Conservation (phyloP, 2,797 vertebrate genomes). For the Diglossa cyanea region DNA sequence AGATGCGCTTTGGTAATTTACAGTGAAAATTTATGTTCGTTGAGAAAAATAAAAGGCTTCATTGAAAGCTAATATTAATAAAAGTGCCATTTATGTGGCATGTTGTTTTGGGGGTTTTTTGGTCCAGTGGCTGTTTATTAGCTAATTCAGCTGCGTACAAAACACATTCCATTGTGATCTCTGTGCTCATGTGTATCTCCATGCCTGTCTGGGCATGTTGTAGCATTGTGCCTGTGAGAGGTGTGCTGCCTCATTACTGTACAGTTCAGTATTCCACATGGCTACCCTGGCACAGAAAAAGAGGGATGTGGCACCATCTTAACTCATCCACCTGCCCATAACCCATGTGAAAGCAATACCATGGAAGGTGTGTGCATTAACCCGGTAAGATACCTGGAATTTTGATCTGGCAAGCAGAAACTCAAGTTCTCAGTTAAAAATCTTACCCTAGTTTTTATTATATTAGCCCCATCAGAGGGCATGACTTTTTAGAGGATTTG, state of each 20-base stretch:
- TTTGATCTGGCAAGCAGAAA: background rate
- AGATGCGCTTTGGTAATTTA: background rate
- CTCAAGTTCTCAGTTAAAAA: background rate
- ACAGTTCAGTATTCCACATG: background rate
- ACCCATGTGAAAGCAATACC: background rate
- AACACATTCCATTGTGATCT: background rate
- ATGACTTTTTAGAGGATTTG: background rate
- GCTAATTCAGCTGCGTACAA: background rate
- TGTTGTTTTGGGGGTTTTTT: background rate
- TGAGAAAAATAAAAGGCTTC: conserved; percentile 9
- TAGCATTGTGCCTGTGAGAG: background rate
- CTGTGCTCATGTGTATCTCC: background rate
- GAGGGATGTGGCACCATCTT: background rate
- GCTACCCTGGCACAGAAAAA: background rate
- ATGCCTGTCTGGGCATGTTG: background rate
- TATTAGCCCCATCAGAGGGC: background rate
- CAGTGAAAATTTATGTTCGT: background rate
- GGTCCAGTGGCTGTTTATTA: background rate
- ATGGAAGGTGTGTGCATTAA: background rate
- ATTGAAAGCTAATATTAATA: conserved; percentile 15
- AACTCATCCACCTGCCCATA: background rate
- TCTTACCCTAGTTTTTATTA: background rate
- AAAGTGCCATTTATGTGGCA: background rate
- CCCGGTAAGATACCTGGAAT: background rate
- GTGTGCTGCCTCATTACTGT: background rate